These are phyloP conservation scores for Tetramorium simillimum DNA, from an alignment of 1,140 invertebrate species.

Conservation along the genomic window DNA sequence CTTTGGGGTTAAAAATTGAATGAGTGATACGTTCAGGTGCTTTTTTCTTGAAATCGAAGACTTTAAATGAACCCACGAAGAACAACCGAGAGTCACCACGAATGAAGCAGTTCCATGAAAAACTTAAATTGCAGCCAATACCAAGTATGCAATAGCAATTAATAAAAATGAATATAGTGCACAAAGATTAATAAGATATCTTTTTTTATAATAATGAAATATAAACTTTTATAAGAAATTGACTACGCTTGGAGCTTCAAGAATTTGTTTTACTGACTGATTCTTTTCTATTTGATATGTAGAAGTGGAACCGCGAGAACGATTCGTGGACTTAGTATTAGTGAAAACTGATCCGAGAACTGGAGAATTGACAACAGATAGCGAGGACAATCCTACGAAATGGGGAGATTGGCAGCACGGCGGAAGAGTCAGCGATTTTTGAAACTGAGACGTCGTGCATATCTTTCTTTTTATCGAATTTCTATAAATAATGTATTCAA, in stretches of 20 bases:
- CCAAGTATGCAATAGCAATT: conserved; percentile 70
- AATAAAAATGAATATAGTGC: background rate
- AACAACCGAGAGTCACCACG: conserved; percentile 67
- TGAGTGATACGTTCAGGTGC: conserved; percentile 3
- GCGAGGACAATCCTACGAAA: conserved; percentile 79
- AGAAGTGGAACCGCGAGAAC: conserved; percentile 66
- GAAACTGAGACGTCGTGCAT: conserved; percentile 38
- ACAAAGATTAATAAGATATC: background rate
- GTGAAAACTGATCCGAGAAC: conserved; percentile 74
- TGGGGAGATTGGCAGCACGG: conserved; percentile 81
- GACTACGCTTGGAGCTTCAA: background rate
- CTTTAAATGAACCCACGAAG: background rate
- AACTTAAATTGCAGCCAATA: conserved; percentile 74
- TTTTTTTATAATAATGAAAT: background rate
- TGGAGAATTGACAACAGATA: conserved; percentile 75
- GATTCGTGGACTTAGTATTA: conserved; percentile 74
- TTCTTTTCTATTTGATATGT: conserved; percentile 2
- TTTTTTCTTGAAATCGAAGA: conserved; percentile 11
- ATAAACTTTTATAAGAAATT: background rate
- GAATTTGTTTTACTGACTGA: background rate
- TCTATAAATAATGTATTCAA: conserved; percentile 73
- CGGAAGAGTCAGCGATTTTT: conserved; percentile 80
- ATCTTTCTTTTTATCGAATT: conserved; percentile 44
- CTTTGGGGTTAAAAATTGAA: conserved; percentile 1
- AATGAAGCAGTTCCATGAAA: conserved; percentile 78